Evolutionary conservation across 2,888 invertebrate genomes (phyloP).

Genomic region (Eulithis prunata): DNA sequence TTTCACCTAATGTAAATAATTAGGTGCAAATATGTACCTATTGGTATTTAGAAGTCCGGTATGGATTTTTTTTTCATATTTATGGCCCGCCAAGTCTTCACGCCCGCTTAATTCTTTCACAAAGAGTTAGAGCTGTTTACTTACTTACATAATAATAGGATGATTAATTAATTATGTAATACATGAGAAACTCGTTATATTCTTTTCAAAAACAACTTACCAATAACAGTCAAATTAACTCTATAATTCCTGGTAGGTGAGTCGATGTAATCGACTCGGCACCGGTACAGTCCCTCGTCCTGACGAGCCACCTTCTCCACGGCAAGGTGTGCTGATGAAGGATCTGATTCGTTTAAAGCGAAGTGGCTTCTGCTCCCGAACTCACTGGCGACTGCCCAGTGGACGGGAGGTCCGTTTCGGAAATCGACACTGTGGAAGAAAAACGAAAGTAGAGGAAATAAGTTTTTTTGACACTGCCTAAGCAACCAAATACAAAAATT

Average conservation of each 20-base stretch:
- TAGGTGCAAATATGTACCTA: no score
- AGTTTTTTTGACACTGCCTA: background rate
- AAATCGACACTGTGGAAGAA: constrained; percentile 88
- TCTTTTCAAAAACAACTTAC: constrained; percentile 81
- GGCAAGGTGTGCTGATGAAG: constrained; percentile 89
- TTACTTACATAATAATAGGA: no score
- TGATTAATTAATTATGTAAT: no score
- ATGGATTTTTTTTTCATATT: no score
- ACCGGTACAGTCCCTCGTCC: constrained; percentile 94
- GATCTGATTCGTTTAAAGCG: constrained; percentile 87
- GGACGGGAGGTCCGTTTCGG: constrained; percentile 88
- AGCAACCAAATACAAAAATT: background rate
- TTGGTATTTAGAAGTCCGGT: no score
- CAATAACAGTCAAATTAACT: constrained; percentile 94
- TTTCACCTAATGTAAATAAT: no score
- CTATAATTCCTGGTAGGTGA: constrained; percentile 94
- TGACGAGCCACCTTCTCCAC: constrained; percentile 88
- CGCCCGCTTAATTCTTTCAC: no score
- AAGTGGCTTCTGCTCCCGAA: constrained; percentile 91
- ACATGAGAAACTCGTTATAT: no score
- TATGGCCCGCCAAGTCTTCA: no score
- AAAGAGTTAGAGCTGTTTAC: no score
- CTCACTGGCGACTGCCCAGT: constrained; percentile 91
- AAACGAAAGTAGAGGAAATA: background rate
- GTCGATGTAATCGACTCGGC: constrained; percentile 94